A percentile compares a stretch with the other conserved stretches of the same genome.
Evolutionary conservation across 1,140 invertebrate species (phyloP).

Genomic region (Leucophenga varia): DNA sequence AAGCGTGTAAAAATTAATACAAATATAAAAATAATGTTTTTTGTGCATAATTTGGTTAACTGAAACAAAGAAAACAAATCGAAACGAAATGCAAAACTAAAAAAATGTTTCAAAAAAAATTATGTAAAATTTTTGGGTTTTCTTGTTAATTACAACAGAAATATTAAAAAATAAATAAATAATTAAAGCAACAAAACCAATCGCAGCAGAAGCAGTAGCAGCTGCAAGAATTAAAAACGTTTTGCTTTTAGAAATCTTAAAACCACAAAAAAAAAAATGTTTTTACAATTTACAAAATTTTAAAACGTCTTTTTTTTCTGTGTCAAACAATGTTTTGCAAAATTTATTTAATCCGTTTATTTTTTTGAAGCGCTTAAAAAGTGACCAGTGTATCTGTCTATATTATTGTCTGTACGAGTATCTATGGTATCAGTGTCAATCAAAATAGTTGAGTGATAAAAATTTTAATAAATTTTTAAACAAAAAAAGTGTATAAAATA

Average conservation of each 20-base stretch:
- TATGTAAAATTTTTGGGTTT: background rate
- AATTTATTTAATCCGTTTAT: slow-evolving; percentile 1
- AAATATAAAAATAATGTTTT: background rate
- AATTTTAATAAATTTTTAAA: too few species aligned
- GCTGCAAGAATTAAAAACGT: too few species aligned
- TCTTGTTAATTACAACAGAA: background rate
- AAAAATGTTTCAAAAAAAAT: background rate
- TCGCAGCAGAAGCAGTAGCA: background rate
- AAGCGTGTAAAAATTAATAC: too few species aligned
- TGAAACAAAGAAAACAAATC: background rate
- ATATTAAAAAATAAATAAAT: background rate
- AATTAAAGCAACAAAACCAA: background rate
- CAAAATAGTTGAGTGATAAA: too few species aligned
- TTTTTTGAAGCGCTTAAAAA: too few species aligned
- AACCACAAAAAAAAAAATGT: too few species aligned
- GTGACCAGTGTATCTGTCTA: too few species aligned
- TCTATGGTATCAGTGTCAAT: too few species aligned
- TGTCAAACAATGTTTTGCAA: background rate
- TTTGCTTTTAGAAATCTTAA: background rate
- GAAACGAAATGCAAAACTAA: background rate
- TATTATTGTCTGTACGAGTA: too few species aligned
- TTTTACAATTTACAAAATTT: too few species aligned
- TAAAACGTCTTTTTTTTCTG: background rate
- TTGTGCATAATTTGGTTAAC: too few species aligned
- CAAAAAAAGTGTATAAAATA: too few species aligned